Percentiles rank a stretch among this genome's conserved stretches.
These are phyloP conservation scores for Perodicticus potto DNA, from an alignment of 2,797 vertebrate genomes.

Conservation along the genomic window DNA sequence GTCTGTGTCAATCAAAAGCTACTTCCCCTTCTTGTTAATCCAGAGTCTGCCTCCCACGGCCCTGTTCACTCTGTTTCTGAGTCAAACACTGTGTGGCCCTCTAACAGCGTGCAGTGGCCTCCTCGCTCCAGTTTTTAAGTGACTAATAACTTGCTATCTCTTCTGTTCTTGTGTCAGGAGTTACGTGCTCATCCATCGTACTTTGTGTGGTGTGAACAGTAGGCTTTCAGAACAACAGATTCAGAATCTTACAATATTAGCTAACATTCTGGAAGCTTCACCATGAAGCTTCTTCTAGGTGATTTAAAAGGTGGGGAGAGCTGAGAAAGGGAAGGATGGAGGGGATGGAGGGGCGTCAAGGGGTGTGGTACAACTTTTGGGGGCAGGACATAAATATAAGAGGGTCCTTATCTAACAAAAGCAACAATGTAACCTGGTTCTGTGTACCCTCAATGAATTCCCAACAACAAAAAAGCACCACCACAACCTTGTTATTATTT, in stretches of 20 bases:
- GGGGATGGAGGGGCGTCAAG: no score
- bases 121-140: fast-evolving
- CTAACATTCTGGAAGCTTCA: background rate
- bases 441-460: no score
- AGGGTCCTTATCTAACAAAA: no score
- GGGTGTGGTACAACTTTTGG: no score
- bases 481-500: background rate
- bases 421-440: no score
- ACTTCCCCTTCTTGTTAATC: background rate
- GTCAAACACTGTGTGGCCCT: background rate
- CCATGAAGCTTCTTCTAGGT: background rate
- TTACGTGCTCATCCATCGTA: background rate
- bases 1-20: background rate
- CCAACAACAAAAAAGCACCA: background rate
- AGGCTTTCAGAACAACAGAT: background rate
- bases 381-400: no score
- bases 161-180: background rate
- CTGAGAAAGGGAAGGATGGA: no score
- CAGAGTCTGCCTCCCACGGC: background rate
- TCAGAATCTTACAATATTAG: background rate
- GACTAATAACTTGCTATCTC: background rate
- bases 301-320: background rate
- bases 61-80: background rate
- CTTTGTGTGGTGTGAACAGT: background rate
- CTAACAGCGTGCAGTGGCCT: fast-evolving